Base-by-base conservation (phyloP, 2,888 invertebrate species). In the Spialia ferax region DNA sequence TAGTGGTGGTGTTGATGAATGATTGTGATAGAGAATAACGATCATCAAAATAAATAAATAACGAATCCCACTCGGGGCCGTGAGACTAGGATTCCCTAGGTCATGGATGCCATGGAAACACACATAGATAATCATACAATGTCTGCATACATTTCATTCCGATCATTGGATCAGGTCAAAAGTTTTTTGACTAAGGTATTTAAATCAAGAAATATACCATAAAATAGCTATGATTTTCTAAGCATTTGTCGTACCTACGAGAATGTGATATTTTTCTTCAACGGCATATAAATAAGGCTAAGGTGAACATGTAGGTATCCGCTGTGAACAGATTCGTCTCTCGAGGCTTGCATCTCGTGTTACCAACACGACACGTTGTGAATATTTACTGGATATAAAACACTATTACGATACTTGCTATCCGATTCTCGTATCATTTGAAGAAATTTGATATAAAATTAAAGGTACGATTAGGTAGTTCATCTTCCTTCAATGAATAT, bases 311-410 rank as follows among this genome's bases (percentile, higher is more conserved):
- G 72, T 80, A 86, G 81, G 82, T 85, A 84, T 87, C 83, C 76
- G 76, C 71, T 75, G 78, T 69, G 80, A 82, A 83, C 88, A 89
- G 89, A 92, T 91, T 89, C 85, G 77, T 80, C 74, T 83, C 84
- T 71, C 69, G 85, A 88, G 91, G 91, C 91, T 91, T 91, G 89
- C 91, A 87, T 87, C 84, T 86, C 85, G 86, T 87, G 85, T 86
- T 84, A 75, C 89, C 88, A 80, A 15, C 6, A 48, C 81, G 80
- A 89, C 92, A 91, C 92, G 91, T 83, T 80, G 73, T 70, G 89
- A 91, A 90, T 92, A 85, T 81, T 69, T 48, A 71, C 20, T n/a
- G 6, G 2, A 20, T 20, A 42, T 42, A 42, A 42, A 32, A 42
- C 38, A 42, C 38, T n/a, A 15, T 15, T 4, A 42, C 5, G 38